phyloP scores from a whole-genome alignment of 37 sponge, comb jelly and placozoan genomes.

The Oscarella lobularis region DNA sequence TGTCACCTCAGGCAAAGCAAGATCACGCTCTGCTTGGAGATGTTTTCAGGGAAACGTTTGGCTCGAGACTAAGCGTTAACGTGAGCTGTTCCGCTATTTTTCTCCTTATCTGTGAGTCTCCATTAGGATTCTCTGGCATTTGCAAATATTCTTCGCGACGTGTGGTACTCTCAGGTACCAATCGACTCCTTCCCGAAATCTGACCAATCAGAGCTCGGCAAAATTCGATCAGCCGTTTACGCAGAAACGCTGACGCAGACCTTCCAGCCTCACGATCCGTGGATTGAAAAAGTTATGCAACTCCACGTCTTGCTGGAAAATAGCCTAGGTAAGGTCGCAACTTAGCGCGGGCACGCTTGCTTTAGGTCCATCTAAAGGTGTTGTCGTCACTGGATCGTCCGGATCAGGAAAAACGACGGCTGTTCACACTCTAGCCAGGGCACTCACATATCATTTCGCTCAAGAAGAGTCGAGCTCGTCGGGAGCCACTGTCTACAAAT shows the following conservation, averaged over 20 bases:
- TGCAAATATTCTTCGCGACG: no score
- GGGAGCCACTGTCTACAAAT: background rate
- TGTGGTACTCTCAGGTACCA: no score
- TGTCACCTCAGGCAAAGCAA: background rate
- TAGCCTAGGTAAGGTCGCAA: background rate
- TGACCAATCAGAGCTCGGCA: no score
- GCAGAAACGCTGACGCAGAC: no score
- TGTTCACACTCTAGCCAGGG: background rate
- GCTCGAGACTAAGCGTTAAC: background rate
- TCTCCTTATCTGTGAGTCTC: no score
- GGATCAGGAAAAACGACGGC: background rate
- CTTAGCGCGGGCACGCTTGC: background rate
- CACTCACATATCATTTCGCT: background rate
- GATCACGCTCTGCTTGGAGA: background rate
- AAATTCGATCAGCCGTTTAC: no score
- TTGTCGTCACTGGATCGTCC: background rate
- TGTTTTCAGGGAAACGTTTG: background rate
- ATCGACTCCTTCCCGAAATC: no score
- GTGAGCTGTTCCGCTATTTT: no score
- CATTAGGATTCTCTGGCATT: no score
- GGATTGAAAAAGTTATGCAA: background rate
- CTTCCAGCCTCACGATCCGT: slow-evolving; percentile 6
- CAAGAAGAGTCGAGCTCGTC: background rate
- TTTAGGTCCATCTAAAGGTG: background rate
- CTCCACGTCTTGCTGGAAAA: background rate